Evolutionary conservation across 1,140 invertebrate species (phyloP).

Genomic region (Macrosteles quadrilineatus): DNA sequence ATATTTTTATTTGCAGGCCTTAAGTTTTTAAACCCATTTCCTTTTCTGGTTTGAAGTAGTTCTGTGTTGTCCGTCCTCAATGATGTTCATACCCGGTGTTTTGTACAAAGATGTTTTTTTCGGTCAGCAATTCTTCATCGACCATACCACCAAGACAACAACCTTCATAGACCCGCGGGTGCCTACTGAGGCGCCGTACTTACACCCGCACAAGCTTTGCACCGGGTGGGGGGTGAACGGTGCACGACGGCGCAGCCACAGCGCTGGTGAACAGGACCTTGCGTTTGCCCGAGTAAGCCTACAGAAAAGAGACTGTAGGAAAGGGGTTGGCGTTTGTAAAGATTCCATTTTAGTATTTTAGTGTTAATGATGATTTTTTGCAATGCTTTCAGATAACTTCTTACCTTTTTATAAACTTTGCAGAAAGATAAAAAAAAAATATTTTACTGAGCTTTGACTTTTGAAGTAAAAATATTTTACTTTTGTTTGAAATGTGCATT

Average conservation of each 20-base stretch:
- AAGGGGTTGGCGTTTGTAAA: not conserved
- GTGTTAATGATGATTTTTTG: not conserved
- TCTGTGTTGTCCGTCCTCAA: too few species aligned
- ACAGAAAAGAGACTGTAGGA: slow-evolving; percentile 6
- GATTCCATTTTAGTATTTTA: not conserved
- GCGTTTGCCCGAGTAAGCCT: slow-evolving; percentile 38
- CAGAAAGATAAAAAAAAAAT: too few species aligned
- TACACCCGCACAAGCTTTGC: slow-evolving; percentile 48
- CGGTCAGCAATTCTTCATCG: slow-evolving; percentile 91
- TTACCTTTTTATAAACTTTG: too few species aligned
- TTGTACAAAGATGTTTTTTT: too few species aligned
- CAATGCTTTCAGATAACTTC: too few species aligned
- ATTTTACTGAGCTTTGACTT: too few species aligned
- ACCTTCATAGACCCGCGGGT: slow-evolving; percentile 96
- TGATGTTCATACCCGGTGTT: too few species aligned
- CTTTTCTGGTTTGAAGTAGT: too few species aligned
- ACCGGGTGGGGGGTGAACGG: slow-evolving; percentile 39
- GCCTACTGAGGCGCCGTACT: slow-evolving; percentile 67
- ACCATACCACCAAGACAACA: slow-evolving; percentile 88
- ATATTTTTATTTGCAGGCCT: too few species aligned
- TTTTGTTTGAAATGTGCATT: too few species aligned
- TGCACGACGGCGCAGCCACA: slow-evolving; percentile 41
- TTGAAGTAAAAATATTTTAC: too few species aligned
- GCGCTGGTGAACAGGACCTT: slow-evolving; percentile 52
- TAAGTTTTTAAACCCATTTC: too few species aligned